Base-by-base conservation (phyloP, 2,888 invertebrate genomes). In the Chaetogeoica ovagalla region DNA sequence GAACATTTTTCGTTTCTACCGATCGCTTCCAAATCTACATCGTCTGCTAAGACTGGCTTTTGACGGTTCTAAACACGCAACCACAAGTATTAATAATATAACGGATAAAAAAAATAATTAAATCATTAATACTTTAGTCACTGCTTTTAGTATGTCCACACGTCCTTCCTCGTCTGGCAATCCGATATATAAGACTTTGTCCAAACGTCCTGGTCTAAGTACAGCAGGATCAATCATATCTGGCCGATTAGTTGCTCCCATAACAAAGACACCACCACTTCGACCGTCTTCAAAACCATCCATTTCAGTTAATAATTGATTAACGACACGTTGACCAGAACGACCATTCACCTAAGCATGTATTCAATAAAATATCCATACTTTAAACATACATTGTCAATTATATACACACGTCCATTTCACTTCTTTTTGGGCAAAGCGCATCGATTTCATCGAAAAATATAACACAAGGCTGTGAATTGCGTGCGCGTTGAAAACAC, bases 361-460 rank as follows among this genome's bases (percentile, higher is more conserved):
- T 65, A n/a, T 62, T 17, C 21, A 30, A 48, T 72, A 15, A 39
- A 48, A 74, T 65, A 70, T 65, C 17, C 11, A 59, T 62, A 65
- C 11, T 52, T 52, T 30, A 52, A 71, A 63, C 13, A 59, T 57
- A 74, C 0, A 5, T 19, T 74, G 11, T 52, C 19, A 15, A 55
- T 17, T 60, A 52, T 30, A 75, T 57, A 83, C 84, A 85, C 86
- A 89, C 90, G 86, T 90, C 92, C 82, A 91, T 90, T 63, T 93
- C 92, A 9, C 93, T 92, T 85, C 98, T 89, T 84, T 93, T 92
- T 0, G 98, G 97, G 86, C 97, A 98, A 52, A 99, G 87, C 0
- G 98, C 94, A 87, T 99, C 99, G 83, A 99, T 90, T 87, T 99
- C 99, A 86, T 99, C 99, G 85, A 99, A 99, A 88, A 98, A 98